A percentile compares a stretch with the other conserved stretches of the same genome.
phyloP scores from a whole-genome alignment of 1,140 invertebrate genomes.

The Nautilus pompilius region DNA sequence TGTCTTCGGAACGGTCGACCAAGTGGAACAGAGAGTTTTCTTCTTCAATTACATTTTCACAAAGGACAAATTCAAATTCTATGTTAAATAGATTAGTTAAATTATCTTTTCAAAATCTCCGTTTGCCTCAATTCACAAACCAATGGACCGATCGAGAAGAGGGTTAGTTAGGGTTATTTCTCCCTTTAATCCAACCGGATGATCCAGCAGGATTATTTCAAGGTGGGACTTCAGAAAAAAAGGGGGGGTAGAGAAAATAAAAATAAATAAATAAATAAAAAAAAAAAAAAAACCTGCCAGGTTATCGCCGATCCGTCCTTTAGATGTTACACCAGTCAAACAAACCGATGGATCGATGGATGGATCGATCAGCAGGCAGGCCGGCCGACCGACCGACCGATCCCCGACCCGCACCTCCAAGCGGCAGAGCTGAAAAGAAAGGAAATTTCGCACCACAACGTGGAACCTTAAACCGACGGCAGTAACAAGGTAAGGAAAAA shows the following conservation, averaged over 20 bases:
- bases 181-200: no score
- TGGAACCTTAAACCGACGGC: not conserved
- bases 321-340: no score
- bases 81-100: not conserved
- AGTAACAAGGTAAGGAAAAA: not conserved
- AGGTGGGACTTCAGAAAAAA: not conserved
- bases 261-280: not conserved
- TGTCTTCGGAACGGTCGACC: no score
- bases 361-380: not conserved
- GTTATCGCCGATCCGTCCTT: no score
- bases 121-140: not conserved
- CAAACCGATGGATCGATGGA: not conserved
- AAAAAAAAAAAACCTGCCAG: no score
- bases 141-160: not conserved
- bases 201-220: no score
- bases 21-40: no score
- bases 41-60: no score
- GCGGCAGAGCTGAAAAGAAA: not conserved
- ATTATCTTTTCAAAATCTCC: not conserved
- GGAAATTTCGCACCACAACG: not conserved
- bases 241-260: not conserved
- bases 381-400: no score
- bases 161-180: not conserved
- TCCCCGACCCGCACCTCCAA: no score
- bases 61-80: not conserved